Conservation (phyloP, 64 coral and sea anemone species). For the Porites lutea region DNA sequence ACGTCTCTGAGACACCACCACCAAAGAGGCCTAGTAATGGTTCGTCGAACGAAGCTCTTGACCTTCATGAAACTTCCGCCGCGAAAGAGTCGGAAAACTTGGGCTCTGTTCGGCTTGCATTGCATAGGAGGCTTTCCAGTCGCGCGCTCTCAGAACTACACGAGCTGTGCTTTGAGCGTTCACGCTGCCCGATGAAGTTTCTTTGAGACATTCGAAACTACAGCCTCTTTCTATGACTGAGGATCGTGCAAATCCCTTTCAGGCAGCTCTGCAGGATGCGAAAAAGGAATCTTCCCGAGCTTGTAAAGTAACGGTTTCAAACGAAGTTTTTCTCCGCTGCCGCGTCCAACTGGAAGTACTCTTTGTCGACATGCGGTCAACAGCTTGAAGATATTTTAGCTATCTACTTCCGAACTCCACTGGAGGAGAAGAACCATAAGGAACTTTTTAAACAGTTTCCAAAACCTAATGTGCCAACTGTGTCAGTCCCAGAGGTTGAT, state of each 20-base stretch:
- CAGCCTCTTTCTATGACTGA: not conserved
- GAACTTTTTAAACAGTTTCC: conserved; percentile 27
- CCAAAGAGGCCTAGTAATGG: not conserved
- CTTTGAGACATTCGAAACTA: not conserved
- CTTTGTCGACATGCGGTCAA: too few species aligned
- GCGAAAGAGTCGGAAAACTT: conserved; percentile 6
- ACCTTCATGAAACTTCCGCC: not conserved
- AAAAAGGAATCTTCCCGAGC: conserved; percentile 12
- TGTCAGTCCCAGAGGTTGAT: not conserved
- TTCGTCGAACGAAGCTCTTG: not conserved
- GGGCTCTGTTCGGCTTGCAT: not conserved
- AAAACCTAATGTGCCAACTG: conserved; percentile 9
- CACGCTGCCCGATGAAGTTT: not conserved
- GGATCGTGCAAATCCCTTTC: not conserved
- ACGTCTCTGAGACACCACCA: not conserved
- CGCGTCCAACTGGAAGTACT: not conserved
- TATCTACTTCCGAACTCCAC: not conserved
- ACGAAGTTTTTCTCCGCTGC: not conserved
- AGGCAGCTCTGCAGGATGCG: not conserved
- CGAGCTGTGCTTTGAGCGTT: not conserved
- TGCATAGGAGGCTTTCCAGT: not conserved
- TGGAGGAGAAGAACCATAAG: not conserved
- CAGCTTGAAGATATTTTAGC: not conserved
- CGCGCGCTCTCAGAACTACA: not conserved
- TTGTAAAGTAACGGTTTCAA: conserved; percentile 12